Conservation (phyloP, 2,797 vertebrate genomes). For the Bufotes viridis region DNA sequence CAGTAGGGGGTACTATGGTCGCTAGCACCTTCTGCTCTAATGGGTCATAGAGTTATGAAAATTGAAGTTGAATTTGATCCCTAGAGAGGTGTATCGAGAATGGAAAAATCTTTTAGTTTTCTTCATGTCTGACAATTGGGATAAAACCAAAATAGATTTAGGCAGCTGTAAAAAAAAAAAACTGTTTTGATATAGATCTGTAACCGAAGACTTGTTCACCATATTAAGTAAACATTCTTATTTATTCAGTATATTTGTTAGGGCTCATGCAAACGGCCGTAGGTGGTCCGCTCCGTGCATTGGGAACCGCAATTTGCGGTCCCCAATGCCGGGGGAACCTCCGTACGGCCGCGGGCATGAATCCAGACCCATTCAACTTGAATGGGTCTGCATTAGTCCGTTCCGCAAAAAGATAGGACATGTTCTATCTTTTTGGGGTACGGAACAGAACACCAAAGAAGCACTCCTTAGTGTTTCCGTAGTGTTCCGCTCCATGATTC, state of each 20-base stretch:
- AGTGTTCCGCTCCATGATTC: no score
- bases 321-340: no score
- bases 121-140: slow-evolving; percentile 26
- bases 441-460: no score
- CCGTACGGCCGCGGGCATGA: no score
- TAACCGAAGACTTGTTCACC: slow-evolving; percentile 34
- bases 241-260: neutral
- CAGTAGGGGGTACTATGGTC: slow-evolving; percentile 67
- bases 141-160: slow-evolving; percentile 25
- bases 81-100: neutral
- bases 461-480: no score
- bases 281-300: no score
- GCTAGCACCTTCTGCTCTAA: slow-evolving; percentile 63
- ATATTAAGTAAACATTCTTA: neutral
- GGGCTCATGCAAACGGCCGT: no score
- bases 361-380: no score
- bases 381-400: no score
- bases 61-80: neutral
- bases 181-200: slow-evolving; percentile 38
- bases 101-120: slow-evolving; percentile 41
- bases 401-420: no score
- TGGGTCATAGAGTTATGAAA: slow-evolving; percentile 18
- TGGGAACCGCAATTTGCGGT: no score
- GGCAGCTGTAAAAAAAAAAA: slow-evolving; percentile 13
- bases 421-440: no score